phyloP scores from a whole-genome alignment of 2,113 vertebrate genomes.

The Tiliqua scincoides region DNA sequence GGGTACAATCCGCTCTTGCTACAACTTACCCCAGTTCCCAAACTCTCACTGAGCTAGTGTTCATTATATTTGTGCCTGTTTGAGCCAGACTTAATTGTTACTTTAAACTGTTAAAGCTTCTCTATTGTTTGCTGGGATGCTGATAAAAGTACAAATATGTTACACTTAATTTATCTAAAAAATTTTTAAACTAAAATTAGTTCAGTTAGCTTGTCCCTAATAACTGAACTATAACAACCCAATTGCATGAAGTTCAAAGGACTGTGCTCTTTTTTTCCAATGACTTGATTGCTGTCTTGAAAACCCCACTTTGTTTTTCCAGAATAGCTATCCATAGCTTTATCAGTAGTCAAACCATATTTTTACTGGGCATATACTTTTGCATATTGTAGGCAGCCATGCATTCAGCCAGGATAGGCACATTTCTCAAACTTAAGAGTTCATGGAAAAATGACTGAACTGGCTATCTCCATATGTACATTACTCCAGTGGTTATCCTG shows the following conservation, averaged over 20 bases:
- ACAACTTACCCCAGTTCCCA: too few species aligned
- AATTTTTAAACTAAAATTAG: too few species aligned
- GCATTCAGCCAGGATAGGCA: background rate
- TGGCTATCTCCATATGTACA: background rate
- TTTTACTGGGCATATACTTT: background rate
- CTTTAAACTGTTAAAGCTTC: fast-evolving
- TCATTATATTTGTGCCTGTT: background rate
- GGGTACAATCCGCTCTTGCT: too few species aligned
- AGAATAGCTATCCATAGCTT: background rate
- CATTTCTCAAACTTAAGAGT: background rate
- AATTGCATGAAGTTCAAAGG: background rate
- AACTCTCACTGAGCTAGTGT: too few species aligned
- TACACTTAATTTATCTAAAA: background rate
- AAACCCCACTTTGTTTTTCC: background rate
- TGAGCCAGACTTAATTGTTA: background rate
- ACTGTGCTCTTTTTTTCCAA: background rate
- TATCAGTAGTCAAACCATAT: background rate
- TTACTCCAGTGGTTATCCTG: background rate
- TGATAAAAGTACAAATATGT: background rate
- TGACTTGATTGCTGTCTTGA: background rate
- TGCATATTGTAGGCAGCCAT: background rate
- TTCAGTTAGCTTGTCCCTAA: background rate
- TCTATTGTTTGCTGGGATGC: background rate
- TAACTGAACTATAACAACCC: background rate
- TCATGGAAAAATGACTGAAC: background rate